Conservation (phyloP, 2,888 invertebrate genomes). For the Ganaspis brasiliensis region DNA sequence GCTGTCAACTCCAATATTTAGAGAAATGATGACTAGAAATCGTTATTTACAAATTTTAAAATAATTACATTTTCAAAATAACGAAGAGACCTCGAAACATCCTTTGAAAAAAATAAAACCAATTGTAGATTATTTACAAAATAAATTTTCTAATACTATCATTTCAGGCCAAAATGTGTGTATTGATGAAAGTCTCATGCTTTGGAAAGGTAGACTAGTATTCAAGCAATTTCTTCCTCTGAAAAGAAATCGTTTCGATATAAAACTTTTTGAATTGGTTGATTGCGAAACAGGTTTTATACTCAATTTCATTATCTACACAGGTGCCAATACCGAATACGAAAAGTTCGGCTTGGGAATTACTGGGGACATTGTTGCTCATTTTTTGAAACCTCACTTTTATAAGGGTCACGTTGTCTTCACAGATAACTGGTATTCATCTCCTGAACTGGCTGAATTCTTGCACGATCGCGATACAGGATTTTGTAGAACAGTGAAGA, state of each 20-base stretch:
- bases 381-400: conserved; percentile 53
- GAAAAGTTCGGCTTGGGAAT: conserved; percentile 53
- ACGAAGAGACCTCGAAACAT: conserved; percentile 32
- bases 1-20: conserved; percentile 46
- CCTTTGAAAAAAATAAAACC: conserved; percentile 48
- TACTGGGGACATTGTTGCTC: conserved; percentile 52
- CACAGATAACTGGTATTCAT: conserved; percentile 53
- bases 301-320: conserved; percentile 48
- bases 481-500: conserved; percentile 50
- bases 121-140: conserved; percentile 44
- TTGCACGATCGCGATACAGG: conserved; percentile 53
- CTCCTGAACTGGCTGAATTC: conserved; percentile 53
- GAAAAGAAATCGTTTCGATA: conserved; percentile 49
- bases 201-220: conserved; percentile 48
- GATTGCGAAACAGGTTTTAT: conserved; percentile 54
- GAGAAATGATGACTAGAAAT: conserved; percentile 49
- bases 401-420: conserved; percentile 47
- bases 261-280: conserved; percentile 49
- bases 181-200: conserved; percentile 49
- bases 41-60: conserved; percentile 48
- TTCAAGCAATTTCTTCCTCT: conserved; percentile 51
- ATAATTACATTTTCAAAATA: conserved; percentile 52
- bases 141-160: conserved; percentile 38
- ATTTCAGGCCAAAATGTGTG: conserved; percentile 45
- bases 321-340: conserved; percentile 46